These are phyloP conservation scores for Anastatus disparis DNA, from an alignment of 1,140 invertebrate species.

Conservation along the genomic window DNA sequence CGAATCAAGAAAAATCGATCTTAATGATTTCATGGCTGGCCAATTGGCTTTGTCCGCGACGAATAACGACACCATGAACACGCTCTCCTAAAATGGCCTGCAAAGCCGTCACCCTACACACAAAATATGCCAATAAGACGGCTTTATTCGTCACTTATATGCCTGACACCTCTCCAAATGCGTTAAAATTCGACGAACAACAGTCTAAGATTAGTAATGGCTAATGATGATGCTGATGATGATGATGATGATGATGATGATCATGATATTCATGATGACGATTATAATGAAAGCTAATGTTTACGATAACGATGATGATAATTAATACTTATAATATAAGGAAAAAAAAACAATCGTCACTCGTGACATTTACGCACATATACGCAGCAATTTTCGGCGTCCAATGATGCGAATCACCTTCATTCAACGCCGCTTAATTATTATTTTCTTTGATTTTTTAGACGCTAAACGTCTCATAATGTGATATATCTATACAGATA, in stretches of 20 bases:
- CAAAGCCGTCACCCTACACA: conserved; percentile 39
- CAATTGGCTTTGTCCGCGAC: conserved; percentile 68
- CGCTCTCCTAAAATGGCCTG: conserved; percentile 61
- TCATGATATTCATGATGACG: not conserved
- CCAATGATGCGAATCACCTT: conserved; percentile 16
- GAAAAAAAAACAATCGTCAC: too few relatives aligned
- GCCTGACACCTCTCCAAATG: conserved; percentile 12
- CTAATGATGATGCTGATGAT: not conserved
- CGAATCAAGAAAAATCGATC: conserved; percentile 84
- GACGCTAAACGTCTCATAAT: conserved; percentile 3
- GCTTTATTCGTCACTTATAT: too few relatives aligned
- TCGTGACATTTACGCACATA: not conserved
- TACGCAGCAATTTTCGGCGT: not conserved
- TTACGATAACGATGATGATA: not conserved
- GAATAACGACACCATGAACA: conserved; percentile 68
- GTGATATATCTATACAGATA: conserved; percentile 23
- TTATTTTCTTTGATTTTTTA: too few relatives aligned
- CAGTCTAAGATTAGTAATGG: too few relatives aligned
- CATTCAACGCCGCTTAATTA: conserved; percentile 20
- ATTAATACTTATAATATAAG: too few relatives aligned
- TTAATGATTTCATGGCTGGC: conserved; percentile 64
- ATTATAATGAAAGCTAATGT: too few relatives aligned
- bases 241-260: conserved; percentile 3
- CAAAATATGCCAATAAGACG: too few relatives aligned
- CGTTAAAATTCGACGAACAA: not conserved